Base-by-base conservation (phyloP, 2,113 vertebrate species). In the Toxotes jaculatrix region DNA sequence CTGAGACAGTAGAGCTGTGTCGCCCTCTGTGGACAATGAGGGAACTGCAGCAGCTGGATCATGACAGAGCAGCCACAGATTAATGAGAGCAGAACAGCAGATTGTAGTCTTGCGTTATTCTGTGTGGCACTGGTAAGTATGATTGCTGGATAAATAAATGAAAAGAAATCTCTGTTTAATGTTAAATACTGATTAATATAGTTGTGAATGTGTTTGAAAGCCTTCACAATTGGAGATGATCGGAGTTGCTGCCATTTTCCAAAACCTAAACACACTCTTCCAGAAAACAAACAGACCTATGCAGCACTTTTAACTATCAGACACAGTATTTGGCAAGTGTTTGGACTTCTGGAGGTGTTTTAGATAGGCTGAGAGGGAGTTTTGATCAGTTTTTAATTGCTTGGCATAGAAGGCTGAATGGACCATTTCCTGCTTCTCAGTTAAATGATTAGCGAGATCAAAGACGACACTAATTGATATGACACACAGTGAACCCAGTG, bases 391-490 rank as follows among this genome's bases (percentile, higher is more conserved):
- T 93, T 90, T 84, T 91, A 93, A 90, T 91, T 87, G 86, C 61
- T 57, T 7, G 31, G 75, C 69, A 90, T 84, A 84, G 89, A 91
- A 61, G 79, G 65, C 74, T 74, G 77, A 85, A 88, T 82, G 74
- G 66, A 89, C 42, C 55, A 66, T 81, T 92, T 93, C 89, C 89
- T 93, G 86, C 73, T 85, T 89, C 75, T 85, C 80, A 74, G 75
- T 87, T 82, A 87, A 92, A 90, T 83, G 51, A 92, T 91, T 92
- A 92, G 73, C 31, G 51, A 90, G 89, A 93, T 93, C 83, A 94
- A 91, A 94, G 87, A 69, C n/a, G 14, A 83, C 80, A 74, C 79
- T 89, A 91, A 93, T 92, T 84, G 84, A 89, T 45, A 60, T 90
- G 92, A 88, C 92, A 76, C 70, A 57, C 69, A 47, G 74, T 89